Conservation (phyloP, 1,140 invertebrate species). For the Bombyx mori region ASM3026992v2 NC_085119.1:11334001-11334500, state of each 20-base stretch:
- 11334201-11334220: conserved; percentile 57
- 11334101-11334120: too few relatives aligned
- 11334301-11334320: too few relatives aligned
- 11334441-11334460: too few relatives aligned
- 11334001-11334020: too few relatives aligned
- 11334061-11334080: too few relatives aligned
- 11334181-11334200: conserved; percentile 53
- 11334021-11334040: too few relatives aligned
- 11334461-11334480: too few relatives aligned
- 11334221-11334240: conserved; percentile 44
- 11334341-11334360: conserved; percentile 15
- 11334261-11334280: conserved; percentile 29
- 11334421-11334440: conserved; percentile 13
- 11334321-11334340: too few relatives aligned
- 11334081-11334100: too few relatives aligned
- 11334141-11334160: conserved; percentile 28
- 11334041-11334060: too few relatives aligned
- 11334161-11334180: conserved; percentile 59
- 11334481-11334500: too few relatives aligned
- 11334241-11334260: conserved; percentile 41
- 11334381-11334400: conserved; percentile 56
- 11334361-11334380: conserved; percentile 54
- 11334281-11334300: too few relatives aligned
- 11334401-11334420: conserved; percentile 52
- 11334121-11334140: background rate